These are phyloP conservation scores for Brienomyrus brachyistius DNA, from an alignment of 2,113 vertebrate genomes.

Conservation along the genomic window DNA sequence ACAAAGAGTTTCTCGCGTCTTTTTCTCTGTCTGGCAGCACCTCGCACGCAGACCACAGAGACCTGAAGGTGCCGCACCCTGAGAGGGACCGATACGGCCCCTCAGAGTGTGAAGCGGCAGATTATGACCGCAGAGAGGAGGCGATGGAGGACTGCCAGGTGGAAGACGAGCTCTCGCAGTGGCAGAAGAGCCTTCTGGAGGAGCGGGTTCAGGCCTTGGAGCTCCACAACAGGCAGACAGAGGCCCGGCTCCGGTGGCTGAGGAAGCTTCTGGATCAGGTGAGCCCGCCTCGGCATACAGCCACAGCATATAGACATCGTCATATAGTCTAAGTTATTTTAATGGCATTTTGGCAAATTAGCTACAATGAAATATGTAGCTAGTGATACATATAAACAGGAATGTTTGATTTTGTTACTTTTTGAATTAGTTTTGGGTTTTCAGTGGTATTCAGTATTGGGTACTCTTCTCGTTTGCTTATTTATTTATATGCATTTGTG, in stretches of 20 bases:
- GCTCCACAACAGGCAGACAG: background rate
- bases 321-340: background rate
- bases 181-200: background rate
- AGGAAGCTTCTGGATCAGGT: background rate
- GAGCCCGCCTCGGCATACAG: background rate
- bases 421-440: background rate
- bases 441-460: background rate
- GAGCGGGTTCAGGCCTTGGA: background rate
- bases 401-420: background rate
- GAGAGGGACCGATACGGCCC: background rate
- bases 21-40: background rate
- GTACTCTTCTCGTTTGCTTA: background rate
- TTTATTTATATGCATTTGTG: background rate
- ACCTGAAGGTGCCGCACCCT: background rate
- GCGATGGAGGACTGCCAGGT: background rate
- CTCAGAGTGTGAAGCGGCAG: background rate
- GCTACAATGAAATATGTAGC: background rate
- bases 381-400: background rate
- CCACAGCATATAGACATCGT: background rate
- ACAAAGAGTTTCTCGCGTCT: background rate
- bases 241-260: background rate
- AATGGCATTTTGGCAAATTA: background rate
- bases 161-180: background rate
- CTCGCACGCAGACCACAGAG: background rate
- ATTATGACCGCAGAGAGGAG: background rate